A percentile compares a stretch with the other conserved stretches of the same genome.
Conservation (phyloP, 2,888 invertebrate genomes). For the Unio delphinus region DNA sequence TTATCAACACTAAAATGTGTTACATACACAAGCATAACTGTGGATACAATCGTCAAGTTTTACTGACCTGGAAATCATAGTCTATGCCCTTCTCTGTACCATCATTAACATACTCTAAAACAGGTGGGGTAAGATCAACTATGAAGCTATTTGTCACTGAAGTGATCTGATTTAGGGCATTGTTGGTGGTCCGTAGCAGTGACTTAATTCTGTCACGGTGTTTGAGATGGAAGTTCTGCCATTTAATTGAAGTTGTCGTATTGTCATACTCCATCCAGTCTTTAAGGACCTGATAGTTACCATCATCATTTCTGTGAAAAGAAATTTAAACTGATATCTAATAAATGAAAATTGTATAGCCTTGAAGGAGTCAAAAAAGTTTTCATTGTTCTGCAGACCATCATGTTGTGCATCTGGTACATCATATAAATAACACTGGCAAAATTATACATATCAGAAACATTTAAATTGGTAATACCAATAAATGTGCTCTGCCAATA, state of each 20-base stretch:
- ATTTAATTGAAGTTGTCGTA: conserved; percentile 29
- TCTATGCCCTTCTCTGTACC: conserved; percentile 29
- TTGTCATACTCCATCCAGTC: conserved; percentile 34
- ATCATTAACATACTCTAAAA: conserved; percentile 37
- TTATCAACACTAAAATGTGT: too few relatives aligned
- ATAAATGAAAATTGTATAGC: too few relatives aligned
- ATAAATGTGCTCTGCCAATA: too few relatives aligned
- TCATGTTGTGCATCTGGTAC: too few relatives aligned
- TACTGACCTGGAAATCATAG: conserved; percentile 43
- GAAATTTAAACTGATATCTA: too few relatives aligned
- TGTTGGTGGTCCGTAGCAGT: conserved; percentile 45
- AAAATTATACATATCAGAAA: too few relatives aligned
- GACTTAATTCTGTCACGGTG: conserved; percentile 48
- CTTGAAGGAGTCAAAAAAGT: too few relatives aligned
- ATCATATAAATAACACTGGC: too few relatives aligned
- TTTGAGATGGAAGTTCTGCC: conserved; percentile 49
- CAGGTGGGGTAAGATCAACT: conserved; percentile 56
- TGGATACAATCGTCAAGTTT: too few relatives aligned
- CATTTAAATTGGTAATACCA: too few relatives aligned
- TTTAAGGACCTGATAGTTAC: conserved; percentile 23
- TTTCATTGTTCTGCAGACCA: too few relatives aligned
- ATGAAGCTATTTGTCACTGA: conserved; percentile 38
- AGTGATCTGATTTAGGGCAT: conserved; percentile 39
- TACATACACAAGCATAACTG: too few relatives aligned
- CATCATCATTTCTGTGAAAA: conserved; percentile 3